Conservation (phyloP, 2,113 vertebrate species). For the Ascaphus truei region DNA sequence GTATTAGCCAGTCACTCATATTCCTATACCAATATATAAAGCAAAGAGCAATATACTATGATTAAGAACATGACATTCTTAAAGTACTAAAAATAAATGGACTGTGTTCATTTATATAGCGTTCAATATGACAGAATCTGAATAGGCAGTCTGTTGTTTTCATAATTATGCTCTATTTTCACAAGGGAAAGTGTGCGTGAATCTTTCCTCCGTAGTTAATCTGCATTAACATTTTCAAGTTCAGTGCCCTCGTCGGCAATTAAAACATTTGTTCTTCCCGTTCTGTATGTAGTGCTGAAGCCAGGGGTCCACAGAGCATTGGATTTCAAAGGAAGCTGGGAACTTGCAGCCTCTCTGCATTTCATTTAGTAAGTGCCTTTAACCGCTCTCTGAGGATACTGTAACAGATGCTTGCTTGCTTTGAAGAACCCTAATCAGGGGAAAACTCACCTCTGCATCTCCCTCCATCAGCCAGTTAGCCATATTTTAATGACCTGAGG, state of each 20-base stretch:
- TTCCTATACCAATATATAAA: no score
- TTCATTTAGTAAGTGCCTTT: constrained; percentile 12
- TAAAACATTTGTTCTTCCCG: constrained; percentile 17
- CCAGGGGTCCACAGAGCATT: neutral
- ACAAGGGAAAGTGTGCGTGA: neutral
- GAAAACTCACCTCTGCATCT: neutral
- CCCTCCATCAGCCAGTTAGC: neutral
- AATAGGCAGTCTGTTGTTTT: neutral
- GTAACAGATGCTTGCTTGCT: constrained; percentile 18
- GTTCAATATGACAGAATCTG: no score
- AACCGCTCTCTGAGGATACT: neutral
- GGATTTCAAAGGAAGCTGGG: constrained; percentile 10
- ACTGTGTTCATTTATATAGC: no score
- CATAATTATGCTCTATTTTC: neutral
- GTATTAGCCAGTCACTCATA: no score
- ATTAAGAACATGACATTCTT: no score
- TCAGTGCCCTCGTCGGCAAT: constrained; percentile 8
- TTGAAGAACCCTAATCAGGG: neutral
- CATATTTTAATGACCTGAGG: neutral
- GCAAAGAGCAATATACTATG: no score
- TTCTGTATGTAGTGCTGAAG: constrained; percentile 8
- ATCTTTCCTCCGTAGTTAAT: constrained; percentile 9
- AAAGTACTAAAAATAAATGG: no score
- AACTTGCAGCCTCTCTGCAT: constrained; percentile 10
- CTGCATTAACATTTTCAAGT: constrained; percentile 25